A percentile compares a stretch with the other conserved stretches of the same genome.
phyloP scores from a whole-genome alignment of 1,140 invertebrate genomes.

The Nixonia krombeini region DNA sequence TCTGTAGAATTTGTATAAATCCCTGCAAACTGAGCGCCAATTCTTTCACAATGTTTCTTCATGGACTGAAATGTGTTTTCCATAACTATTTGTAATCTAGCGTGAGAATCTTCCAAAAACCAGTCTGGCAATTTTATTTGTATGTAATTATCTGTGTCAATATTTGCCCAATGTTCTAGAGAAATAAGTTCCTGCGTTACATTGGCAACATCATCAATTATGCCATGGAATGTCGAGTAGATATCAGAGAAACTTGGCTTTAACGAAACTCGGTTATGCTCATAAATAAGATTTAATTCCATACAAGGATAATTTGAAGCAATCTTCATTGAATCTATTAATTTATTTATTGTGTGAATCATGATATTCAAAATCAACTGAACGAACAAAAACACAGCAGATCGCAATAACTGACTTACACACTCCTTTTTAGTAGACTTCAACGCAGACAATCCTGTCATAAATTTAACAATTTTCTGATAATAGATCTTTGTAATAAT shows the following conservation, averaged over 20 bases:
- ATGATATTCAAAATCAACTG: conserved; percentile 64
- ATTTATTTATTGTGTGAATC: conserved; percentile 60
- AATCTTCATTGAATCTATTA: conserved; percentile 55
- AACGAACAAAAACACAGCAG: conserved; percentile 57
- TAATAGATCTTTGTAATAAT: conserved; percentile 59
- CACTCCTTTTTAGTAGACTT: conserved; percentile 22
- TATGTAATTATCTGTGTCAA: conserved; percentile 49
- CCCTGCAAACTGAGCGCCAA: conserved; percentile 37
- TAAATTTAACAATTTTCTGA: conserved; percentile 44
- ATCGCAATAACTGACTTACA: conserved; percentile 49
- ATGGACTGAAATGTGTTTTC: conserved; percentile 54
- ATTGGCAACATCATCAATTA: conserved; percentile 53
- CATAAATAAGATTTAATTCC: conserved; percentile 58
- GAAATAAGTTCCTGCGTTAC: conserved; percentile 63
- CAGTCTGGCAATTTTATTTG: conserved; percentile 59
- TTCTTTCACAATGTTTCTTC: conserved; percentile 44
- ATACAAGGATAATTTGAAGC: conserved; percentile 53
- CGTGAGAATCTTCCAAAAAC: conserved; percentile 58
- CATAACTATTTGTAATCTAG: conserved; percentile 51
- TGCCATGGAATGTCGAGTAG: conserved; percentile 51
- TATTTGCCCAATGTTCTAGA: conserved; percentile 57
- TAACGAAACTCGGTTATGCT: conserved; percentile 49
- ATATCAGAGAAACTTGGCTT: conserved; percentile 58
- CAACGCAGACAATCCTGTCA: conserved; percentile 36
- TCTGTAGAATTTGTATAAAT: conserved; percentile 7